phyloP scores from a whole-genome alignment of 2,888 invertebrate species.

The Lithosia quadra region DNA sequence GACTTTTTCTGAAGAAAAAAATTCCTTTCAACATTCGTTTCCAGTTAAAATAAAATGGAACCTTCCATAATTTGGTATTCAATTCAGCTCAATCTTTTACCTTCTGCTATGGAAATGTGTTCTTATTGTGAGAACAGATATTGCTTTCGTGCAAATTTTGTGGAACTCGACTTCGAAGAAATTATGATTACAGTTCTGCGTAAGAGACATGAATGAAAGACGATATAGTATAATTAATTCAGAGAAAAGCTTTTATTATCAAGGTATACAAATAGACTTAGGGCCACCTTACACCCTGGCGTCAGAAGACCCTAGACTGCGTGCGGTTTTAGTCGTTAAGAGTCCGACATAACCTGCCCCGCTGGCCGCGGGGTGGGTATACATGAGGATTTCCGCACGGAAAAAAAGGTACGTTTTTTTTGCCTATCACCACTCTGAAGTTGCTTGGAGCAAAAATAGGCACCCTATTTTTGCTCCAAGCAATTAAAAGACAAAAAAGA shows the following conservation, averaged over 20 bases:
- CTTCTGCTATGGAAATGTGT: neutral
- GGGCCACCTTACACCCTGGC: too few species aligned
- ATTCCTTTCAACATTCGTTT: neutral
- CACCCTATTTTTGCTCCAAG: too few species aligned
- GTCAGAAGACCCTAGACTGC: too few species aligned
- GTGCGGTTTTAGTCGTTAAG: too few species aligned
- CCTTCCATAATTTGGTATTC: slow-evolving; percentile 7
- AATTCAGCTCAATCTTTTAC: slow-evolving; percentile 3
- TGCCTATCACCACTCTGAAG: too few species aligned
- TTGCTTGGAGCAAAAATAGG: too few species aligned
- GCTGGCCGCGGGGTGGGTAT: too few species aligned
- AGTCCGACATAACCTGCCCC: too few species aligned
- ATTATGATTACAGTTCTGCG: neutral
- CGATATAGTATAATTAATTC: neutral
- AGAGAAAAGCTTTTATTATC: neutral
- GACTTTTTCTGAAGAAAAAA: neutral
- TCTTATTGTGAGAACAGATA: neutral
- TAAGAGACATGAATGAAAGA: neutral
- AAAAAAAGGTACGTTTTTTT: too few species aligned
- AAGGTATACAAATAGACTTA: too few species aligned
- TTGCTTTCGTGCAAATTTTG: neutral
- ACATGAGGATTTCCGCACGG: too few species aligned
- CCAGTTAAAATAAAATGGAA: slow-evolving; percentile 3
- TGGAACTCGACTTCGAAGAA: neutral
- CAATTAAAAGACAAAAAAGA: too few species aligned